phyloP scores from a whole-genome alignment of 2,888 invertebrate species.

The Alsophila aescularia region DNA sequence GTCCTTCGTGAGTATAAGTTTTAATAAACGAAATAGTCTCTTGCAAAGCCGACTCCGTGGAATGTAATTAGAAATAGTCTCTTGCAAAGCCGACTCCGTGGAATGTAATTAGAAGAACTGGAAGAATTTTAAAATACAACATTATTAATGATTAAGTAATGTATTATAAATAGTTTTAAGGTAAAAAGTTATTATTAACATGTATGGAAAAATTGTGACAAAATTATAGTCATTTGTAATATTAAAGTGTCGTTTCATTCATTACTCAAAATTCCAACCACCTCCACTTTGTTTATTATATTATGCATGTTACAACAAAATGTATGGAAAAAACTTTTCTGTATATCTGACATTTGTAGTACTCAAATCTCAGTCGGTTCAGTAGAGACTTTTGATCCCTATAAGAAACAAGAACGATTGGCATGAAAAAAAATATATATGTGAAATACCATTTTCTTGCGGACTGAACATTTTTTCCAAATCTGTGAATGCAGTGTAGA shows the following conservation, averaged over 20 bases:
- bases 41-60: conserved; percentile 73
- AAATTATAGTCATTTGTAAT: conserved; percentile 86
- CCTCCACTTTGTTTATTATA: too few species aligned
- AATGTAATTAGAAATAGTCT: conserved; percentile 80
- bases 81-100: conserved; percentile 74
- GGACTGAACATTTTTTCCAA: too few species aligned
- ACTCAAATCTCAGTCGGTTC: too few species aligned
- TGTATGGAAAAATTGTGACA: conserved; percentile 86
- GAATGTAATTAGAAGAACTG: conserved; percentile 80
- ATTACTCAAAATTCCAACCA: neutral
- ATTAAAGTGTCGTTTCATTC: conserved; percentile 80
- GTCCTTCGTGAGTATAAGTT: conserved; percentile 68
- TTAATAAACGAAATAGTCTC: conserved; percentile 60
- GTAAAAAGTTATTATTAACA: conserved; percentile 85
- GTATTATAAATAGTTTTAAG: conserved; percentile 83
- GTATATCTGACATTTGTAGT: too few species aligned
- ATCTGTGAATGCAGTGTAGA: too few species aligned
- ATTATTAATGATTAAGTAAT: conserved; percentile 81
- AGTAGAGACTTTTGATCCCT: too few species aligned
- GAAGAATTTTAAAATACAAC: conserved; percentile 83
- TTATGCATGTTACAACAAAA: too few species aligned
- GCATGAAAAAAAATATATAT: too few species aligned
- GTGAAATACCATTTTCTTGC: too few species aligned
- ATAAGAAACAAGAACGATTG: too few species aligned
- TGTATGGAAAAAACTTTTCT: too few species aligned